Evolutionary conservation across 1,140 invertebrate species (phyloP).

Genomic region (Bombus sibiricus): DNA sequence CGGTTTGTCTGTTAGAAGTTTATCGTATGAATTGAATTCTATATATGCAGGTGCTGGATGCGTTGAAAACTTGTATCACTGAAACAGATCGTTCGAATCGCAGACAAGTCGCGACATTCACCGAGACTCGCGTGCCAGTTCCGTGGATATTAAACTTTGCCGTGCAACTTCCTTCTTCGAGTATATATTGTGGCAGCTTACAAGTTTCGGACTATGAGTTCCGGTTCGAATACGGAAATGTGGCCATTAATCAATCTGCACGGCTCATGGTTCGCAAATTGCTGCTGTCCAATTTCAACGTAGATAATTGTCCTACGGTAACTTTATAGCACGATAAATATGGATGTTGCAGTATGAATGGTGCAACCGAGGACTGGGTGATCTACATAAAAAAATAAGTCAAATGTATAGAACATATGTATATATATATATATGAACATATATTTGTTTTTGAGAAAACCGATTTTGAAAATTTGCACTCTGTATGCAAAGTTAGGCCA

Average conservation of each 20-base stretch:
- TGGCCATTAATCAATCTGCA: constrained; percentile 31
- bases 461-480: no score
- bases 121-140: constrained; percentile 39
- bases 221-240: constrained; percentile 23
- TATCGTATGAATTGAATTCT: constrained; percentile 5
- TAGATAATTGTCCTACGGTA: not conserved
- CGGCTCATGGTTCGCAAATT: constrained; percentile 2
- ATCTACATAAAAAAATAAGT: no score
- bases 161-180: constrained; percentile 22
- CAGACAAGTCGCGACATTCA: constrained; percentile 35
- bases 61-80: constrained; percentile 30
- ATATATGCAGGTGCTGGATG: not conserved
- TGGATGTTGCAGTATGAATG: no score
- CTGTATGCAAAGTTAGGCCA: no score
- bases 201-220: constrained; percentile 26
- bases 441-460: no score
- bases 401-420: no score
- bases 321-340: not conserved
- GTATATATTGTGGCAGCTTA: constrained; percentile 32
- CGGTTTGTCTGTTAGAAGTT: not conserved
- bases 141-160: constrained; percentile 40
- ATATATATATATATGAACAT: no score
- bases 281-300: not conserved
- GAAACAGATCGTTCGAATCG: constrained; percentile 38
- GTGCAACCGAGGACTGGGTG: accelerated